Evolutionary conservation across 2,888 invertebrate genomes (phyloP), one percentile per base, ranked within the genome.

Genomic region (Drosophila crucigera): DNA sequence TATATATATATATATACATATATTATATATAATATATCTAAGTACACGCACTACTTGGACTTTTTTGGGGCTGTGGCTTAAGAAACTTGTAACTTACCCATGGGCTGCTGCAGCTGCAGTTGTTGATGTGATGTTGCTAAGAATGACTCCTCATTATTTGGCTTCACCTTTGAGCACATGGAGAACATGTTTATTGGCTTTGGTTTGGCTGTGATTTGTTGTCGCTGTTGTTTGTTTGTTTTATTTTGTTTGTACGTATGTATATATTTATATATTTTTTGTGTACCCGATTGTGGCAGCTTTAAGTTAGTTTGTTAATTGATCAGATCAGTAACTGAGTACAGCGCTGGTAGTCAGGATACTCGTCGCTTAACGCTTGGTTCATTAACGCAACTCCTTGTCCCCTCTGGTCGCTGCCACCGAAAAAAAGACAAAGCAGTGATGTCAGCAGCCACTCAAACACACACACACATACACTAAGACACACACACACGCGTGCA

Each of bases 111-210:
- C 62, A 77, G 75, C 58, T 85, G 68, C 72, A 75, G 58, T 59
- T 65, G 73, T 43, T 67, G 78, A 49, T 67, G 60, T 28, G 73
- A 43, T 41, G 66, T 89, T 59, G 91, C 87, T 68, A 83, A 65
- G 68, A 75, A 91, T 73, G 77, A 90, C 55, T 83, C 86, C 76
- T 92, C 89, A 74, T 91, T 91, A 80, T 88, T 88, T 66, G 93
- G 91, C 79, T 92, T 93, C 74, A 92, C 92, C 87, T 93, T 93
- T 72, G 93, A 92, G 89, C 93, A 93, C 93, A 93, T 93, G 80
- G 93, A 93, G 76, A 93, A 93, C 93, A 93, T 93, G 56, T 82
- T 90, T 71, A 35, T 61, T 65, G 62, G 54, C 33, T 60, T 69
- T 43, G 30, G 30, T 22, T 30, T 61, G 41, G 35, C 60, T 70